These are phyloP conservation scores for Alligator sinensis DNA, from an alignment of 2,113 vertebrate genomes.

Conservation along the genomic window DNA sequence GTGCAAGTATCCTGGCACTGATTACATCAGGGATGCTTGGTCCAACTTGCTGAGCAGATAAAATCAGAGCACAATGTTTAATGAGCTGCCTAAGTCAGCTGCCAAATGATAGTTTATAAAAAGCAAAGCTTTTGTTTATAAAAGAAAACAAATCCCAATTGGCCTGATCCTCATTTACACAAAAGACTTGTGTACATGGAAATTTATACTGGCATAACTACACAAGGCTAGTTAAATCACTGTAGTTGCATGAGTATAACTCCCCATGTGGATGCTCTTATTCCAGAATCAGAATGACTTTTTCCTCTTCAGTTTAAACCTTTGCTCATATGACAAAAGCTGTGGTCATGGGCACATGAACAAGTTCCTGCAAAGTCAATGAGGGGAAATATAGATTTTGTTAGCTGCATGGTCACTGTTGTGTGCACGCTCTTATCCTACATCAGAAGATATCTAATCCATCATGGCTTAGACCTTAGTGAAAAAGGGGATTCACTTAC, in stretches of 20 bases:
- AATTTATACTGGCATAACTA: slow-evolving; percentile 29
- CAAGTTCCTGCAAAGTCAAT: no score
- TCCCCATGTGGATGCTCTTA: neutral
- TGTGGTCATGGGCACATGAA: no score
- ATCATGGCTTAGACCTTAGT: no score
- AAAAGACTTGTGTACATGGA: neutral
- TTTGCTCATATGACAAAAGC: neutral
- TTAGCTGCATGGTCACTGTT: no score
- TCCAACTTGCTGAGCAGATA: slow-evolving; percentile 37
- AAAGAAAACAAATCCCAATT: neutral
- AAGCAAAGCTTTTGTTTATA: slow-evolving; percentile 27
- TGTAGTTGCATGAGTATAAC: neutral
- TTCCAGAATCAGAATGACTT: neutral
- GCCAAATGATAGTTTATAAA: neutral
- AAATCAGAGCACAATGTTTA: slow-evolving; percentile 23
- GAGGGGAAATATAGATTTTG: no score
- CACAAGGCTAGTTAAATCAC: neutral
- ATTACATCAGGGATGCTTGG: neutral
- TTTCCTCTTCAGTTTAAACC: neutral
- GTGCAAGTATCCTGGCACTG: slow-evolving; percentile 31
- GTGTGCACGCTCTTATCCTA: no score
- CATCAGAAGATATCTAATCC: no score
- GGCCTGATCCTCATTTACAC: neutral
- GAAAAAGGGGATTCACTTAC: no score
- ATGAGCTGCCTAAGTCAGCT: slow-evolving; percentile 4